Base-by-base conservation (phyloP, 1,140 invertebrate genomes). In the Calliopsis andreniformis region DNA sequence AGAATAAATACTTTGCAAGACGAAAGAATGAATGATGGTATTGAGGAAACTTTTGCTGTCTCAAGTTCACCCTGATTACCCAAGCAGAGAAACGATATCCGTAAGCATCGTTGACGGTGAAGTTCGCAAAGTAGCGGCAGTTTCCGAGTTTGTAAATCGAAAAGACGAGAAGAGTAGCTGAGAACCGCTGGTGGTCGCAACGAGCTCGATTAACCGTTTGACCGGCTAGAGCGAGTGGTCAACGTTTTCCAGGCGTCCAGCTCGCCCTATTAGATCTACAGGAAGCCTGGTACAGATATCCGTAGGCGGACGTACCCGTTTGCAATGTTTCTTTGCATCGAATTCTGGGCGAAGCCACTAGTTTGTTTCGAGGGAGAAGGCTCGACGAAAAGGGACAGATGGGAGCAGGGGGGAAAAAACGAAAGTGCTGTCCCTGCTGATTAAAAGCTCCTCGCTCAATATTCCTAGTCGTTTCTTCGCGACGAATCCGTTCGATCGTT, bases 131-230 rank as follows among this genome's bases (percentile, higher is more conserved):
- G 42, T 59, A 28, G 3, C 1, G 32, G 0, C 1, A 39, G 45
- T 28, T 45, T 45, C 5, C 7, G 14, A 59, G 63, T 55, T 68
- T 4, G n/a, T 43, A 61, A 73, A 69, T 56, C 55, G 12, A 32
- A 39, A 67, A 10, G 28, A 30, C 47, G 39, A 66, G 62, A 39
- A 32, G 18, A 67, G 23, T 16, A 55, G 32, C 81, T 88, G 87
- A 88, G 86, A 88, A 86, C 85, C 86, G 43, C 86, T 88, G 86
- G 72, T 79, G 79, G 63, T 83, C 72, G 82, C 86, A 88, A 86
- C 79, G 79, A 77, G 80, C 84, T 87, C 87, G 88, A 88, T 88
- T 88, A 88, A 86, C 84, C 86, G 87, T 87, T 89, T 87, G 85
- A 87, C 69, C 83, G 79, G 76, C 64, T 85, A 78, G 86, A 87